Base-by-base conservation (phyloP, 2,797 vertebrate genomes). In the Hemitrygon akajei region DNA sequence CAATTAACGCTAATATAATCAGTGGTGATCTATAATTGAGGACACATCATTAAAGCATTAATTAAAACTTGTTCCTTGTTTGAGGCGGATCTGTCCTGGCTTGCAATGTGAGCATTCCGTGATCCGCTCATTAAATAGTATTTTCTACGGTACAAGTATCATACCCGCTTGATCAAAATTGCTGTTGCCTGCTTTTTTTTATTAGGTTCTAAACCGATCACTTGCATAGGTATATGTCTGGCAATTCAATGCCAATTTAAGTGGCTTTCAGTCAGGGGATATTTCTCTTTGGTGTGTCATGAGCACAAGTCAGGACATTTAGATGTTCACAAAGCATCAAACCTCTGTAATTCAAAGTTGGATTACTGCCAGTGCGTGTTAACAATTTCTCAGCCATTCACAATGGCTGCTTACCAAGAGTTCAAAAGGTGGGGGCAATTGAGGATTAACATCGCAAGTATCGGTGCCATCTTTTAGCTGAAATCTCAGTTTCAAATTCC, bases 101-200 rank as follows among this genome's bases (percentile, higher is more conserved):
- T 76, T 40, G 1, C 14, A 76, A 37, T 18, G 56, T 47, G 12
- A 71, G 6, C 25, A 7, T 56, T 71, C 63, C n/a, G 40, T n/a
- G 22, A 58, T 7, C 27, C 75, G 12, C 91, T 76, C 25, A 56
- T 75, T 76, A 30, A 76, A 93, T 30, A 76, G 58, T 7, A 34
- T 87, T 89, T 89, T 37, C 86, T 37, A 25, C 20, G 86, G 60
- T n/a, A 89, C 86, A 66, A 86, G 30, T 77, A 77, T 77, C 30
- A 34, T 30, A 77, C 30, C 10, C 0, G 14, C 18, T 80, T 18
- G 20, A 69, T 69, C 86, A 89, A 89, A 89, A 69, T 69, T 18
- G 5, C 34, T 0, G n/a, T 37, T 18, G 9, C 56, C 22, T 9
- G 20, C 14, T 11, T 10, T 37, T 37, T n/a, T 89, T 63, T 34